Evolutionary conservation across 2,888 invertebrate species (phyloP).

Genomic region (Rotaria socialis): DNA sequence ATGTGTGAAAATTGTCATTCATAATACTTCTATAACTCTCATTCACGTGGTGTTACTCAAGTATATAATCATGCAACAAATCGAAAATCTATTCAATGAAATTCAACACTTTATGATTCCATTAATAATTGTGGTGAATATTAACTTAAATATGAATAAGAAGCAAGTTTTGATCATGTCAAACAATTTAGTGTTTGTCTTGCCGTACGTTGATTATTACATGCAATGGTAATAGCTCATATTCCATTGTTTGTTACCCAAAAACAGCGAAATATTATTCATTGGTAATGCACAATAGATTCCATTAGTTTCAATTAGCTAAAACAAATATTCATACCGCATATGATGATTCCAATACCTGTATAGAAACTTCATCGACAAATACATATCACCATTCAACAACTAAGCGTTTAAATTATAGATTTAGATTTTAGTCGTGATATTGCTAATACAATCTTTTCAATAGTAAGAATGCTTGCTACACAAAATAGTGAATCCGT

Average conservation of each 20-base stretch:
- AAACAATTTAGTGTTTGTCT: neutral
- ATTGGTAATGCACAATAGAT: conserved; percentile 1
- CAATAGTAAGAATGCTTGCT: neutral
- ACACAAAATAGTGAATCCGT: too few relatives aligned
- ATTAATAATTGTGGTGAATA: conserved; percentile 7
- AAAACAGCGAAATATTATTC: neutral
- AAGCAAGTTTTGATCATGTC: neutral
- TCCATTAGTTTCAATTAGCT: neutral
- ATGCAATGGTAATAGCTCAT: neutral
- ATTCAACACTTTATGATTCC: neutral
- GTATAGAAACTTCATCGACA: neutral
- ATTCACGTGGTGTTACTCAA: neutral
- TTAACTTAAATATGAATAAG: neutral
- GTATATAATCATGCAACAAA: neutral
- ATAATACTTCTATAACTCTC: conserved; percentile 20
- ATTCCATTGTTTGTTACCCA: neutral
- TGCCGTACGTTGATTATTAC: conserved; percentile 12
- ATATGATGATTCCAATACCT: neutral
- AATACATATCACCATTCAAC: neutral
- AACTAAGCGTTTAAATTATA: neutral
- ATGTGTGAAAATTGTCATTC: conserved; percentile 19
- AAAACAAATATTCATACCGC: too few relatives aligned
- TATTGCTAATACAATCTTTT: neutral
- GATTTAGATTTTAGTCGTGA: neutral
- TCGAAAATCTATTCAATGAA: neutral